Conservation (phyloP, 2,113 vertebrate genomes). For the Proterorhinus semilunaris region DNA sequence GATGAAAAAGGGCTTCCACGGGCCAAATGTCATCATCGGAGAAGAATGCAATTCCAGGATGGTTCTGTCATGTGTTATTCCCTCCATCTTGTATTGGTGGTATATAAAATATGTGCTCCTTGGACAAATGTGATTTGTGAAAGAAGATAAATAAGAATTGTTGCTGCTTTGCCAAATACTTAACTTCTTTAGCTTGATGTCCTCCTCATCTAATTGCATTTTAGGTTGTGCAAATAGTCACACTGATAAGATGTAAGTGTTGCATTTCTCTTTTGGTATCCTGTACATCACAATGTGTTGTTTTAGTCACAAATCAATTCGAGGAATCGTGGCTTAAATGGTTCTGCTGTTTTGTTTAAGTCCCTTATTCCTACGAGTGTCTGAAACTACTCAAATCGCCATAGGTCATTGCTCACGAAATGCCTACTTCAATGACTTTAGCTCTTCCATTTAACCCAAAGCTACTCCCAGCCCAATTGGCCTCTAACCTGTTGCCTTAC, state of each 20-base stretch:
- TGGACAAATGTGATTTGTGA: slow-evolving; percentile 66
- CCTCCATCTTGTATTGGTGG: slow-evolving; percentile 65
- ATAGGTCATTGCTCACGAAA: slow-evolving; percentile 18
- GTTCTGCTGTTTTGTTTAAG: slow-evolving; percentile 45
- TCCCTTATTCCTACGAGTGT: slow-evolving; percentile 38
- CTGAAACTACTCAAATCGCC: slow-evolving; percentile 44
- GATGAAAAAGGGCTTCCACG: slow-evolving; percentile 47
- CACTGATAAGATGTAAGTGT: slow-evolving; percentile 64
- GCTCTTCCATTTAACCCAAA: slow-evolving; percentile 2
- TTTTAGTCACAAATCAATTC: slow-evolving; percentile 51
- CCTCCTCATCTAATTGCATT: slow-evolving; percentile 58
- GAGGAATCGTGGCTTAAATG: slow-evolving; percentile 35
- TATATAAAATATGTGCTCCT: slow-evolving; percentile 63
- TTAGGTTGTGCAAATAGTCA: slow-evolving; percentile 68
- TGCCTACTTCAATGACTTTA: slow-evolving; percentile 17
- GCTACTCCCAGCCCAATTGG: slow-evolving; percentile 4
- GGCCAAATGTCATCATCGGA: slow-evolving; percentile 62
- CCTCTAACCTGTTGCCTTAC: slow-evolving; percentile 8
- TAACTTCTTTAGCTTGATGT: slow-evolving; percentile 55
- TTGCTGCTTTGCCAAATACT: slow-evolving; percentile 51
- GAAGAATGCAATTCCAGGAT: slow-evolving; percentile 64
- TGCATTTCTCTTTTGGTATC: slow-evolving; percentile 53
- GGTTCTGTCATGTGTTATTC: slow-evolving; percentile 67
- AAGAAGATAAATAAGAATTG: slow-evolving; percentile 62
- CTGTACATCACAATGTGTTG: slow-evolving; percentile 44